Evolutionary conservation across 2,113 vertebrate species (phyloP).

Genomic region (Dipodomys spectabilis): DNA sequence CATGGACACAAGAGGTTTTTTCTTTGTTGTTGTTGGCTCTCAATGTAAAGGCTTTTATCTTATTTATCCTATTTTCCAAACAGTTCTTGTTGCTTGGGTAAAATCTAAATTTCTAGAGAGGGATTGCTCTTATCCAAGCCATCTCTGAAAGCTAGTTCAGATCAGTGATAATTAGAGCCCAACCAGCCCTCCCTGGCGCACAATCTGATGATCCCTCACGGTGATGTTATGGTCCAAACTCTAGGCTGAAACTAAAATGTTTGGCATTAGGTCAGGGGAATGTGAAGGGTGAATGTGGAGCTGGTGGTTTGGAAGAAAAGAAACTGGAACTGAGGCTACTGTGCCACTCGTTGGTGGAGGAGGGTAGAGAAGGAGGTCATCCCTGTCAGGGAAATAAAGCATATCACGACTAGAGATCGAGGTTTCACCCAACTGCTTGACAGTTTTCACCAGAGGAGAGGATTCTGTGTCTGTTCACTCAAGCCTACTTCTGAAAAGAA

Average conservation of each 20-base stretch:
- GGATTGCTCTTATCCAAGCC: neutral
- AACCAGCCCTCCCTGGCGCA: neutral
- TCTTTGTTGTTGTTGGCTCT: too few species aligned
- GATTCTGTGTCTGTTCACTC: neutral
- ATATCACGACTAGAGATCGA: neutral
- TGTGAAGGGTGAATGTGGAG: neutral
- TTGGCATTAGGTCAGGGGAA: rapidly evolving
- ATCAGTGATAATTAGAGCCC: neutral
- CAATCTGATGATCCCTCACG: neutral
- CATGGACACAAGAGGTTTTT: too few species aligned
- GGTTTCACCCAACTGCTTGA: neutral
- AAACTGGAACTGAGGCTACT: too few species aligned
- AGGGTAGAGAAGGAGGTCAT: neutral
- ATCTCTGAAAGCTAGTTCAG: neutral
- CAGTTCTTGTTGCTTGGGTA: neutral
- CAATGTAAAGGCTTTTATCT: neutral
- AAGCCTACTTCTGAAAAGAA: neutral
- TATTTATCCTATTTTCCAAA: neutral
- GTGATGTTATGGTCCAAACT: neutral
- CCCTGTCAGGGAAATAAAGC: neutral
- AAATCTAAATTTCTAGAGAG: neutral
- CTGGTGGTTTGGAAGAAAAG: neutral
- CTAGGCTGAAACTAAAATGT: neutral
- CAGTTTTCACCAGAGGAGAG: too few species aligned
- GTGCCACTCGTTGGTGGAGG: rapidly evolving